Evolutionary conservation across 2,888 invertebrate species (phyloP), one percentile per base, ranked within the genome.

Genomic region (Sipha maydis): DNA sequence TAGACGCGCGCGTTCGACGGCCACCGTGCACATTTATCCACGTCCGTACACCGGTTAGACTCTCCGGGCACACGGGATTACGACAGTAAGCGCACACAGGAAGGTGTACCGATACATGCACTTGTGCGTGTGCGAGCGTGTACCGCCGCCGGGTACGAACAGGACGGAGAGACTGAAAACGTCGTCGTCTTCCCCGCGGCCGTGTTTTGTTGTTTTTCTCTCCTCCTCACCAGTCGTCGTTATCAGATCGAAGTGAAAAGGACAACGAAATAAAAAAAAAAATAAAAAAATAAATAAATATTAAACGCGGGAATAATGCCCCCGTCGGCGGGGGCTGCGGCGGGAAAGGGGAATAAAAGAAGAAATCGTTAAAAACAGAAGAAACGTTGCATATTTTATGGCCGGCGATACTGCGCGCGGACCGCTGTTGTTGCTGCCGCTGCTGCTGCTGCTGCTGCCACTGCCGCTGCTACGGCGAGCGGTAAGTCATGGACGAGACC

Each of bases 401-500:
- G 77, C 67, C 67, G 41, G 31, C 31, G 56, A 48, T 28, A 19
- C 28, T 7, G 73, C 5, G 56, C 56, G 2, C 48, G 17, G 69
- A 25, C 71, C 28, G 73, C 61, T n/a, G 41, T 2, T 38, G 56
- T 67, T 14, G 76, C 28, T 21, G n/a, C 34, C 21, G 38, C 17
- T 48, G 85, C 67, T n/a, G 61, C 25, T 25, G 61, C 56, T 1
- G 48, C 31, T 0, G 69, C 21, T 17, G 69, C 77, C 7, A 34
- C 4, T 67, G 11, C 54, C 17, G 25, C 28, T 69, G 3, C 28
- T 8, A 19, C 67, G 73, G n/a, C 25, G 25, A 73, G 41, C 28
- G 82, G 85, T 85, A 85, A 85, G 85, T 85, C 85, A 78, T 85
- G 77, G 79, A 86, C 38, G 86, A 86, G 86, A 38, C 71, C 79